Conservation (phyloP, 2,797 vertebrate genomes). For the Chaetodon trifasciatus region DNA sequence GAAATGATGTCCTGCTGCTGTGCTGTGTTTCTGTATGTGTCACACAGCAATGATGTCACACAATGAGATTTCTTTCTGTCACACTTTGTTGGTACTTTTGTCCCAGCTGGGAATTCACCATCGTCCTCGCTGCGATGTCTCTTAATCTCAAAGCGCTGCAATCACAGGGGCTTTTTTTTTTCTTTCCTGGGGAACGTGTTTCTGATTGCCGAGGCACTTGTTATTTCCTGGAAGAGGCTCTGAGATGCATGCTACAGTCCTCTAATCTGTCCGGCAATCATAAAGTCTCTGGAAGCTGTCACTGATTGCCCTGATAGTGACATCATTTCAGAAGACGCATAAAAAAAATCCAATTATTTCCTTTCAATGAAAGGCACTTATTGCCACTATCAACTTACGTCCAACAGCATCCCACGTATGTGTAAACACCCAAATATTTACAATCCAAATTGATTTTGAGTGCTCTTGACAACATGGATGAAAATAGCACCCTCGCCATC, state of each 20-base stretch:
- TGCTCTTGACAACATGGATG: constrained; percentile 11
- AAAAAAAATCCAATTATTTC: constrained; percentile 8
- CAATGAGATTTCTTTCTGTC: constrained; percentile 40
- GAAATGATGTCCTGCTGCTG: constrained; percentile 20
- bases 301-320: constrained; percentile 71
- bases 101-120: constrained; percentile 55
- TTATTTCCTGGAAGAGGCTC: constrained; percentile 66
- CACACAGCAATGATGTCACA: constrained; percentile 17
- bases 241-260: constrained; percentile 68
- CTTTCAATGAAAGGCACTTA: constrained; percentile 39
- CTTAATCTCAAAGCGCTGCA: constrained; percentile 69
- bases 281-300: constrained; percentile 58
- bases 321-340: constrained; percentile 44
- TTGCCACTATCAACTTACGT: background rate
- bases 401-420: constrained; percentile 20
- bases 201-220: constrained; percentile 79
- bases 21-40: background rate
- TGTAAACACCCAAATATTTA: constrained; percentile 53
- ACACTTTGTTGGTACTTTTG: constrained; percentile 40
- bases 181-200: constrained; percentile 46
- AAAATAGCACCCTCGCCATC: background rate
- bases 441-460: constrained; percentile 35
- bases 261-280: constrained; percentile 75
- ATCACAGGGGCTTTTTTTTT: constrained; percentile 51
- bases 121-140: constrained; percentile 56